Percentiles rank a stretch among this genome's conserved stretches.
Evolutionary conservation across 2,113 vertebrate genomes (phyloP).

Genomic region (Genyomyrus donnyi): DNA sequence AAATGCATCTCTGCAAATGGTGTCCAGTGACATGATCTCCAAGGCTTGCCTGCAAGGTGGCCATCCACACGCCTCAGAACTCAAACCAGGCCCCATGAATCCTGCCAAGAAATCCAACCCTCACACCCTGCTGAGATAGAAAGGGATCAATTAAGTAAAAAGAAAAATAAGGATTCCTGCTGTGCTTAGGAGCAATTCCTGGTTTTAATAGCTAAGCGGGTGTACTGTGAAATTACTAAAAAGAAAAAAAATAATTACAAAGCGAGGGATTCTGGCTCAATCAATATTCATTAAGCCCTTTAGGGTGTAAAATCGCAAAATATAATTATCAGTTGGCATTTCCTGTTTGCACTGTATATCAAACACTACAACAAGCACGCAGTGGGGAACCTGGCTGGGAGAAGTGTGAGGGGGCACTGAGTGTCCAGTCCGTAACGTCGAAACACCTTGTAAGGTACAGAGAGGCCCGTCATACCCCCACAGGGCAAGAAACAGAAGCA

Average conservation of each 20-base stretch:
- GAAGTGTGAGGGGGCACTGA: not conserved
- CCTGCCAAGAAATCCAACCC: not conserved
- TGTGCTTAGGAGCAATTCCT: not conserved
- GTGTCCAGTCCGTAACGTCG: not conserved
- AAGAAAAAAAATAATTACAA: not conserved
- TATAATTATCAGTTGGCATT: slow-evolving; percentile 1
- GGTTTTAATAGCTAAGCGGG: not conserved
- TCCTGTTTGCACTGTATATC: not conserved
- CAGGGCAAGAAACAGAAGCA: not conserved
- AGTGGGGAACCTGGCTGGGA: not conserved
- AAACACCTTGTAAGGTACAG: not conserved
- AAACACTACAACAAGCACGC: not conserved
- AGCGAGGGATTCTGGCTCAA: not conserved
- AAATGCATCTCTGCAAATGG: not conserved
- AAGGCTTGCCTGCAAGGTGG: not conserved
- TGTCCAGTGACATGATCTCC: not conserved
- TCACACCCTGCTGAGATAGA: not conserved
- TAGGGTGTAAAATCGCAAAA: slow-evolving; percentile 2
- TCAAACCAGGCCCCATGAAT: not conserved
- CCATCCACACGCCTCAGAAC: not conserved
- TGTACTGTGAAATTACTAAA: not conserved
- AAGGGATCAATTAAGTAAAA: not conserved
- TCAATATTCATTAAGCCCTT: slow-evolving; percentile 6
- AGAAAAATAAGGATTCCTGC: not conserved
- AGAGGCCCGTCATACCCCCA: not conserved